Evolutionary conservation across 1,140 invertebrate species (phyloP).

Genomic region (Drosophila athabasca): DNA sequence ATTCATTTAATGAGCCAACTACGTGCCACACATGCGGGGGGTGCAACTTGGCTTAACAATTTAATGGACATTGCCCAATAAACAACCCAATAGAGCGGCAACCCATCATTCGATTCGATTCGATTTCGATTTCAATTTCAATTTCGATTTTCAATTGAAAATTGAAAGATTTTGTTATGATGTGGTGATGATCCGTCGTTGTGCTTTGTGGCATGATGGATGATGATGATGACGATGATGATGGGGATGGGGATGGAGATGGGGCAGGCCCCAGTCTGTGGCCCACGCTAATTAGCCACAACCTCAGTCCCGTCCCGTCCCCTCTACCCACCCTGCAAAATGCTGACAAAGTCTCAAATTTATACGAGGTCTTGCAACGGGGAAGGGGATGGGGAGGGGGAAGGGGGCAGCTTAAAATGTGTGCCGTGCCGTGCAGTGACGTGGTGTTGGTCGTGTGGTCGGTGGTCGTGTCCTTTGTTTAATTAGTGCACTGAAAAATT

Average conservation of each 20-base stretch:
- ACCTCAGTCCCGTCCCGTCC: too few relatives aligned
- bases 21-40: conserved; percentile 46
- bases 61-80: conserved; percentile 75
- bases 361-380: conserved; percentile 54
- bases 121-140: conserved; percentile 57
- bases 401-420: conserved; percentile 46
- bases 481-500: conserved; percentile 79
- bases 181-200: conserved; percentile 49
- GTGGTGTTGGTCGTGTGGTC: too few relatives aligned
- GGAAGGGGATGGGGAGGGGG: neutral
- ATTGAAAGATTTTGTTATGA: conserved; percentile 50
- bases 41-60: conserved; percentile 74
- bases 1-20: conserved; percentile 66
- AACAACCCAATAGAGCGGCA: conserved; percentile 61
- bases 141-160: conserved; percentile 68
- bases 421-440: neutral
- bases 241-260: conserved; percentile 12
- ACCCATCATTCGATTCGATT: conserved; percentile 67
- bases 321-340: conserved; percentile 6
- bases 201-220: conserved; percentile 57
- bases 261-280: neutral
- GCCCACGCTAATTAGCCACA: conserved; percentile 70
- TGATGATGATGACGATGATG: conserved; percentile 3
- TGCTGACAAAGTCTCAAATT: conserved; percentile 65
- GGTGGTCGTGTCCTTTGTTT: conserved; percentile 69